Evolutionary conservation across 2,888 invertebrate species (phyloP), one percentile per base, ranked within the genome.

Genomic region (Siphlonurus alternatus): DNA sequence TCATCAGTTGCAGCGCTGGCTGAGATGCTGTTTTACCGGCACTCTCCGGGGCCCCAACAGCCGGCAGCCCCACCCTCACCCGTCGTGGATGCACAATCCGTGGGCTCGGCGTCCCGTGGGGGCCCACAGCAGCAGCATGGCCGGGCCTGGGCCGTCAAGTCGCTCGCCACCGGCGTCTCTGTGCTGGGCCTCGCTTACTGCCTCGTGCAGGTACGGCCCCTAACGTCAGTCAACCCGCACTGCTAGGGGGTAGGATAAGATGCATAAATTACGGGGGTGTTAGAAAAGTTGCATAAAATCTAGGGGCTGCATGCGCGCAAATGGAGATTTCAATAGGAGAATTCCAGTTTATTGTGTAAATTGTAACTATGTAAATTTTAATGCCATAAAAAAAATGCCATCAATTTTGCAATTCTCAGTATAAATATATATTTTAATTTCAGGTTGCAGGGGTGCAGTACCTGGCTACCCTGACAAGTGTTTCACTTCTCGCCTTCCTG

Each of bases 361-460:
- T n/a, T n/a, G n/a, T n/a, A n/a, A n/a, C n/a, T n/a, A n/a, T n/a
- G n/a, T n/a, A n/a, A n/a, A n/a, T n/a, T n/a, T n/a, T n/a, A n/a
- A n/a, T n/a, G n/a, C n/a, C n/a, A n/a, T n/a, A n/a, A n/a, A n/a
- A n/a, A n/a, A n/a, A n/a, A n/a, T n/a, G n/a, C n/a, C n/a, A n/a
- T n/a, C n/a, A n/a, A n/a, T n/a, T n/a, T n/a, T n/a, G n/a, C n/a
- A n/a, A n/a, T n/a, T n/a, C n/a, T n/a, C n/a, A n/a, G n/a, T n/a
- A n/a, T n/a, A n/a, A n/a, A n/a, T n/a, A n/a, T n/a, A n/a, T n/a
- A n/a, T n/a, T n/a, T n/a, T n/a, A n/a, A n/a, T n/a, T n/a, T n/a
- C 65, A 66, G 25, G 64, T 65, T 1, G 66, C 66, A 1, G 66
- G 66, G 2, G 63, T 65, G 59, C 66, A 66, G 61, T 66, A 66